Percentiles rank a stretch among this genome's conserved stretches.
These are phyloP conservation scores for Entomyzon cyanotis DNA, from an alignment of 2,113 vertebrate genomes.

Conservation along the genomic window DNA sequence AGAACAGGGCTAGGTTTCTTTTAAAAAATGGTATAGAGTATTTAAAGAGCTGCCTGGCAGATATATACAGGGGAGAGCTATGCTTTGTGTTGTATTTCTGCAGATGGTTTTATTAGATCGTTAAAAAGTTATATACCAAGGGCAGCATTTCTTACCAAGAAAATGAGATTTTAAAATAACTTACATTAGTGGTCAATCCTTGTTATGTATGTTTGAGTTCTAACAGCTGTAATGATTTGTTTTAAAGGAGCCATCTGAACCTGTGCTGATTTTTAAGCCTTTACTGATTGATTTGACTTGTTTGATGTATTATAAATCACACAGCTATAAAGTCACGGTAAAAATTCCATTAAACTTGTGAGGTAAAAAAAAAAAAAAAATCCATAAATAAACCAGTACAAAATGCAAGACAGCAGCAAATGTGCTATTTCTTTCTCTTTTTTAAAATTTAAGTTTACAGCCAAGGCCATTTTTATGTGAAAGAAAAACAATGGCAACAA, in stretches of 20 bases:
- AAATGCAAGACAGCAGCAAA: constrained; percentile 44
- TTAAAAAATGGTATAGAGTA: not conserved
- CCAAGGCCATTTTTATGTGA: constrained; percentile 8
- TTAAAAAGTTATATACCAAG: constrained; percentile 29
- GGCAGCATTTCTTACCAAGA: constrained; percentile 17
- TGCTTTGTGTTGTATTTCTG: not conserved
- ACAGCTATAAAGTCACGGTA: constrained; percentile 66
- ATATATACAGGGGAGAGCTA: not conserved
- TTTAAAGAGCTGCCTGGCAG: not conserved
- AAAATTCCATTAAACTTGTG: constrained; percentile 70
- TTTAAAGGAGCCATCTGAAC: constrained; percentile 59
- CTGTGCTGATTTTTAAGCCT: constrained; percentile 65
- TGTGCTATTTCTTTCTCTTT: constrained; percentile 41
- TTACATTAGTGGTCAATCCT: constrained; percentile 42
- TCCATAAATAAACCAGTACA: constrained; percentile 54
- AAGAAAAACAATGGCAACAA: constrained; percentile 23
- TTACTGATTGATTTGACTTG: constrained; percentile 61
- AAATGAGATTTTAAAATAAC: constrained; percentile 60
- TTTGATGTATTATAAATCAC: constrained; percentile 74
- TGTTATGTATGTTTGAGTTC: constrained; percentile 22
- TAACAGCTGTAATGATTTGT: constrained; percentile 60
- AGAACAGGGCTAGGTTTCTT: not conserved
- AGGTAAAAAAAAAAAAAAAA: constrained; percentile 38
- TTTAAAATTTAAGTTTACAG: constrained; percentile 26
- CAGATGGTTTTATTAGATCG: not conserved